Evolutionary conservation across 2,888 invertebrate species (phyloP), one percentile per base, ranked within the genome.

Genomic region (Eilema sororculum): DNA sequence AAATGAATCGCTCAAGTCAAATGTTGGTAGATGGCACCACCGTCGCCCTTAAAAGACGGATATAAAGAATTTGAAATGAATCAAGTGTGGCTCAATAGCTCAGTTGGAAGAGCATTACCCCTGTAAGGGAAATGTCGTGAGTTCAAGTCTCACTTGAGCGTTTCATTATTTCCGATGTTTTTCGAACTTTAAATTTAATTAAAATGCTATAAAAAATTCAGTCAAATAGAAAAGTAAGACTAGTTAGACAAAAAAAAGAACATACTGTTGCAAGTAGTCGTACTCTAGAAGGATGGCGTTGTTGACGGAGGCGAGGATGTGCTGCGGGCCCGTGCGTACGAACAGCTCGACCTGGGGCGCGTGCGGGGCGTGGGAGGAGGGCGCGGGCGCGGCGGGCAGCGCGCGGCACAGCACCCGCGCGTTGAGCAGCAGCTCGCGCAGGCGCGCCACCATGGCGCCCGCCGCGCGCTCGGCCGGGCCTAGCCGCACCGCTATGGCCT

Each of bases 251-350:
- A 13, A n/a, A 20, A 12, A 66, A 41, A 16, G 12, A 52, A 89
- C 93, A 87, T 71, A 93, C 93, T 88, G 90, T 78, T 95, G 94
- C 78, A 95, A 89, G 72, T 95, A 87, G 74, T 96, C 96, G 78
- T 95, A 95, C 84, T 97, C 97, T 83, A 97, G 93, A 52, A 95
- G 91, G 62, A 98, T 96, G 20, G 97, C 96, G 83, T 96, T 96
- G 89, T 97, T 98, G 73, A 98, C 96, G 70, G 96, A 97, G 81
- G 96, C 96, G 74, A 97, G 92, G 46, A 96, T 95, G 82, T 96
- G 96, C 78, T 96, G 96, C 22, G 96, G 96, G 73, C 96, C 96
- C 67, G 96, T 94, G 83, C 97, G 96, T 82, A 97, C 97, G 90
- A 97, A 97, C 67, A 98, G 95, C 85, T 97, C 97, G 1, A 97